Base-by-base conservation (phyloP, 1,140 invertebrate genomes). In the Hypsibius dujardini region DNA sequence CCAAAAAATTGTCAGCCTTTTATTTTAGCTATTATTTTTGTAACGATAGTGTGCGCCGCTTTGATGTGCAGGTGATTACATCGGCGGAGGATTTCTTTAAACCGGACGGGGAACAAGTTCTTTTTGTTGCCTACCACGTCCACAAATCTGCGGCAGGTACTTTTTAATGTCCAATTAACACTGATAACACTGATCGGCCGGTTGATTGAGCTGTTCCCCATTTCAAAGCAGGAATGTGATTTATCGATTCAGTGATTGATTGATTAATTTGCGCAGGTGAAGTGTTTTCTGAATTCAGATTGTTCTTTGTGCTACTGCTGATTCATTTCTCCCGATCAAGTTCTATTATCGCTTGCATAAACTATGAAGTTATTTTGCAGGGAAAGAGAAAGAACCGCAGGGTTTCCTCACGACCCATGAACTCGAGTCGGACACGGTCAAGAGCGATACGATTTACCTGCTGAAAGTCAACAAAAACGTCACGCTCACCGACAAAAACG, bases 401-500 rank as follows among this genome's bases (percentile, higher is more conserved):
- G 62, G 12, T 15, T 42, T 12, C 3, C 12, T 67, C 45, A 67
- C 62, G 12, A 67, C 62, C 12, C 42, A 15, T 7, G 42, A 12
- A 42, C 12, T 45, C 3, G 62, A 67, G 3, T 15, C 62, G 62
- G 62, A 45, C 42, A 42, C 12, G 42, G 12, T 67, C 12, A 12
- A 67, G 3, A 3, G 3, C 3, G 62, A 67, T 15, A 67, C 62
- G 12, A 67, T 67, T 7, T 67, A 67, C 62, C 42, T 67, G 62
- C 3, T 67, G 12, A 67, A 67, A 67, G 3, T 67, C 3, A 15
- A 12, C 62, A 67, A 67, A 42, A 12, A 67, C 3, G 45, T 42
- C 62, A 67, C 62, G 45, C 42, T 67, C 12, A 67, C 62, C 12
- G 62, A 67, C 7, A 67, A 67, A 42, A 67, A 67, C 42, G 45